Evolutionary conservation across 1,140 invertebrate genomes (phyloP).

Genomic region (Drosophila insularis): DNA sequence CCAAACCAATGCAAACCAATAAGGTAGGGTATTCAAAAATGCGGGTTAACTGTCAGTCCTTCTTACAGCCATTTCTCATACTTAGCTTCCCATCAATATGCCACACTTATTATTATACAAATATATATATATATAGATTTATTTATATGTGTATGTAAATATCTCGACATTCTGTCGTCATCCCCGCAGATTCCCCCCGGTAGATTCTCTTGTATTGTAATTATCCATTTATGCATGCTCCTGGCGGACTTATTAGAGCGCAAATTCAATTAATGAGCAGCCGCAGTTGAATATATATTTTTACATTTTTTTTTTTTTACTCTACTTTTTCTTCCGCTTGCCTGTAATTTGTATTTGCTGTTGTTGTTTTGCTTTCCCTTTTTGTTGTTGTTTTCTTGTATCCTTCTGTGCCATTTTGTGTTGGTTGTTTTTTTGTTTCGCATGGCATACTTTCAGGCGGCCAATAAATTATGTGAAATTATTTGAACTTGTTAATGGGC

Average conservation of each 20-base stretch:
- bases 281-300: constrained; percentile 32
- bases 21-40: neutral
- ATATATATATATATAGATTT: neutral
- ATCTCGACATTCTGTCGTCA: neutral
- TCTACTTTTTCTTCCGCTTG: neutral
- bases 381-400: constrained; percentile 1
- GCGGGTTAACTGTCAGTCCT: neutral
- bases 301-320: neutral
- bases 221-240: constrained; percentile 19
- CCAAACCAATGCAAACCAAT: too few species aligned
- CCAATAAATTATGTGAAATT: constrained; percentile 75
- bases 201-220: constrained; percentile 2
- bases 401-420: constrained; percentile 1
- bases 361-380: constrained; percentile 23
- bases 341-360: constrained; percentile 32
- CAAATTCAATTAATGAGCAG: constrained; percentile 72
- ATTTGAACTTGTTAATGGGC: constrained; percentile 69
- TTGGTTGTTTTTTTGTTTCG: constrained; percentile 21
- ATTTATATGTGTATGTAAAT: neutral
- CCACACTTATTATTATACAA: neutral
- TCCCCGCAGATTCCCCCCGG: neutral
- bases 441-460: constrained; percentile 54
- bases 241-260: constrained; percentile 60
- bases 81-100: neutral
- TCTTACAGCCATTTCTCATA: neutral